phyloP scores from a whole-genome alignment of 2,888 invertebrate species.

The Aphodius sticticus region DNA sequence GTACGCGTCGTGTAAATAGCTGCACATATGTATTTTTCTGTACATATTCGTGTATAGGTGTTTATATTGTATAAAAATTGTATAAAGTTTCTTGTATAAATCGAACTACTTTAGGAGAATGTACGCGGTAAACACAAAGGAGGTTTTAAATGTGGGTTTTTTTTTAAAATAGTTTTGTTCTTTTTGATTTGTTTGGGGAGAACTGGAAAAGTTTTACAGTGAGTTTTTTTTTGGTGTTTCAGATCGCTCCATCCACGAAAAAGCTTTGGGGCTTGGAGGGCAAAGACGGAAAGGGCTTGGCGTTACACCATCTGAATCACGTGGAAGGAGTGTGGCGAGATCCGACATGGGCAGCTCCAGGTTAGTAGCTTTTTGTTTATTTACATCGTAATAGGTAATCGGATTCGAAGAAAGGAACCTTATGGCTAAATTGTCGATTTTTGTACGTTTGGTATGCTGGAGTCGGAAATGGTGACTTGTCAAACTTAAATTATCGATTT shows the following conservation, averaged over 20 bases:
- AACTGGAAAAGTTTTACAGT: slow-evolving; percentile 17
- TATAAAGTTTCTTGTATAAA: slow-evolving; percentile 19
- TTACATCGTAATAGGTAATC: too few species aligned
- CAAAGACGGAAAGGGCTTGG: slow-evolving; percentile 78
- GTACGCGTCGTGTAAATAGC: background rate
- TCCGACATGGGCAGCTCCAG: slow-evolving; percentile 92
- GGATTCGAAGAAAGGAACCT: too few species aligned
- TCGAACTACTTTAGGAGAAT: slow-evolving; percentile 5
- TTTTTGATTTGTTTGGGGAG: background rate
- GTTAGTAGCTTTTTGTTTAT: slow-evolving; percentile 59
- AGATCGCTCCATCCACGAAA: slow-evolving; percentile 95
- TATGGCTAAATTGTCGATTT: too few species aligned
- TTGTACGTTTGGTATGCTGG: too few species aligned
- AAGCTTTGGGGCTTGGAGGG: slow-evolving; percentile 88
- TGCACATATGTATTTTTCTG: background rate
- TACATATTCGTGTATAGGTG: background rate
- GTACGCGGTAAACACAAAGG: background rate
- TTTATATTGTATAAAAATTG: slow-evolving; percentile 17
- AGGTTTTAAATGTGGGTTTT: slow-evolving; percentile 9
- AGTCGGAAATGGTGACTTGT: too few species aligned
- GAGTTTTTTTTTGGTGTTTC: slow-evolving; percentile 43
- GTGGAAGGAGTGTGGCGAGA: slow-evolving; percentile 87
- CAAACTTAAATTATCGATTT: too few species aligned
- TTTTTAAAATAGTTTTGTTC: background rate
- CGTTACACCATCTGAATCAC: slow-evolving; percentile 71